Evolutionary conservation across 2,113 vertebrate genomes (phyloP).

Genomic region (Crotalus helleri): DNA sequence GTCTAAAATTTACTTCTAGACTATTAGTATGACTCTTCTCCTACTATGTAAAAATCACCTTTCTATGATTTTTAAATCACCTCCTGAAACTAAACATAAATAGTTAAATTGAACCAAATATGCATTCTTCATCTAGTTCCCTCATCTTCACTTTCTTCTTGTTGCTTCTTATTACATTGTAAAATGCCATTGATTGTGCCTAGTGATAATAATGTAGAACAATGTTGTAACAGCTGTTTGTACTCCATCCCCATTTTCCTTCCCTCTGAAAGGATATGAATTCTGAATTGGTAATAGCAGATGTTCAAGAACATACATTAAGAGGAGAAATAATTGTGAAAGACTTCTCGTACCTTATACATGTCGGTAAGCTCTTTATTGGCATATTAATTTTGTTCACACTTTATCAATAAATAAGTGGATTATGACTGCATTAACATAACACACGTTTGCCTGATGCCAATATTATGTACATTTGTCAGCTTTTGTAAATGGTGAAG

Average conservation of each 20-base stretch:
- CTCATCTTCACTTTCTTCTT: background rate
- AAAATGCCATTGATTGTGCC: background rate
- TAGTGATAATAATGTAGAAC: background rate
- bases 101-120: background rate
- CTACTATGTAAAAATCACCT: background rate
- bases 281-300: slow-evolving; percentile 76
- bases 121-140: background rate
- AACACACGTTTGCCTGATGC: background rate
- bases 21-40: background rate
- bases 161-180: background rate
- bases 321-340: slow-evolving; percentile 79
- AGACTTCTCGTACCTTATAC: slow-evolving; percentile 83
- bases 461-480: background rate
- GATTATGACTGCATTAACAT: background rate
- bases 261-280: slow-evolving; percentile 65
- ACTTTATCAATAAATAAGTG: slow-evolving; percentile 5
- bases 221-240: background rate
- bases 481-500: background rate
- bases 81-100: background rate
- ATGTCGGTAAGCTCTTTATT: slow-evolving; percentile 77
- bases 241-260: background rate
- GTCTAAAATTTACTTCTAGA: background rate
- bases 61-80: background rate
- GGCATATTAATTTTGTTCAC: background rate
- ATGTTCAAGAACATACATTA: slow-evolving; percentile 74